phyloP scores from a whole-genome alignment of 2,113 vertebrate genomes.

The Sander lucioperca region DNA sequence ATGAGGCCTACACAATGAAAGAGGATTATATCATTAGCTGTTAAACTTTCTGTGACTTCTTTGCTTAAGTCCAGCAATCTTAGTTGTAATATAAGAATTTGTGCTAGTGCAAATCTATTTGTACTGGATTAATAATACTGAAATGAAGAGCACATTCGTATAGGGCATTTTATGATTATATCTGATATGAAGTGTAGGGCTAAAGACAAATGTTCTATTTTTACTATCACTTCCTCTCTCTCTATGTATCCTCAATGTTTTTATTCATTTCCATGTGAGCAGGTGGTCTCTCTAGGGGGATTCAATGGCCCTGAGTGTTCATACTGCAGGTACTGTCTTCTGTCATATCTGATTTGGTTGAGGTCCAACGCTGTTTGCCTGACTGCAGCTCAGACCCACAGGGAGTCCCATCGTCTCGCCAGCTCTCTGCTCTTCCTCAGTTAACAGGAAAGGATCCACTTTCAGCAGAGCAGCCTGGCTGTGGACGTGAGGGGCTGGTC shows the following conservation, averaged over 20 bases:
- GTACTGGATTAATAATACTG: background rate
- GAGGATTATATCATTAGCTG: background rate
- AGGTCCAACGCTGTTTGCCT: slow-evolving; percentile 42
- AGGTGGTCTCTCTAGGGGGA: slow-evolving; percentile 61
- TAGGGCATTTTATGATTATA: background rate
- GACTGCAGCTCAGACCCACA: slow-evolving; percentile 25
- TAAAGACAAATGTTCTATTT: slow-evolving; percentile 25
- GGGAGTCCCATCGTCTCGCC: slow-evolving; percentile 33
- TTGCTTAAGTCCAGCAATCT: background rate
- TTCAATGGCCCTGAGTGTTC: slow-evolving; percentile 42
- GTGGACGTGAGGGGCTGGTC: background rate
- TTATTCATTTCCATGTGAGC: slow-evolving; percentile 32
- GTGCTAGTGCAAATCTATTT: background rate
- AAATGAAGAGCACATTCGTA: background rate
- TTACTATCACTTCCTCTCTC: slow-evolving; percentile 44
- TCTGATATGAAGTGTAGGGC: background rate
- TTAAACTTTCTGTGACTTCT: background rate
- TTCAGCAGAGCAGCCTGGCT: slow-evolving; percentile 38
- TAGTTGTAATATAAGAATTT: background rate
- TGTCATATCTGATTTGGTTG: slow-evolving; percentile 76
- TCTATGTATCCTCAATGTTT: slow-evolving; percentile 7
- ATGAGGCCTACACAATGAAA: background rate
- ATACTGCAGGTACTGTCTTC: slow-evolving; percentile 65
- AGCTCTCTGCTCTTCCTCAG: slow-evolving; percentile 32
- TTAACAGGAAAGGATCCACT: slow-evolving; percentile 72